Evolutionary conservation across 2,797 vertebrate species (phyloP), one percentile per base, ranked within the genome.

Genomic region (Enoplosus armatus): DNA sequence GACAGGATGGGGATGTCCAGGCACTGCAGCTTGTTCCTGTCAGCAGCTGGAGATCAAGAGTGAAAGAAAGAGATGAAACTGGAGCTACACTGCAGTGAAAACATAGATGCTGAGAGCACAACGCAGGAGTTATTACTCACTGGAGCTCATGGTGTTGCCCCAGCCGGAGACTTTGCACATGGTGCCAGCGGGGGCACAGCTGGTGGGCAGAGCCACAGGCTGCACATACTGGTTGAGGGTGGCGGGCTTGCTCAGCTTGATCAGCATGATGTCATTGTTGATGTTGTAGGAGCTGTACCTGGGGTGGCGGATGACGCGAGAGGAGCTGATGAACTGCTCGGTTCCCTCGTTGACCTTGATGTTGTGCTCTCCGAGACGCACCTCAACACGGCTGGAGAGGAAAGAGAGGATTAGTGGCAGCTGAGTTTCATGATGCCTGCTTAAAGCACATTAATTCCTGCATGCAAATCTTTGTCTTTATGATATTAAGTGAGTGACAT

Each of bases 221-320:
- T 95, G 84, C 62, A 97, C 94, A 1, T 90, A 90, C 2, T 14
- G 0, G 76, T 89, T 97, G 80, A 97, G 72, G 27, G 1, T 47
- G 70, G 95, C 96, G 4, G 96, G 69, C 0, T 20, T 27, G 82
- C 92, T 88, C 80, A 98, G 90, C 89, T 95, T 96, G 91, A 98
- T 95, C 90, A 97, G 95, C 96, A 97, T 97, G 87, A 97, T 89
- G 91, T 97, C 97, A 2, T 96, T 97, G 93, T 96, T 15, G 14
- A 96, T 88, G 9, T 53, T 85, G 3, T 12, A 66, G 33, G 92
- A 0, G 41, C 33, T 88, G 43, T 88, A 96, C 8, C 61, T 55
- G 43, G 95, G 88, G 82, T 97, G 90, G 22, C 79, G 93, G 86
- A 97, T 93, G 77, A 97, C 87, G 41, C 87, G 82, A 39, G 86